These are phyloP conservation scores for Caenorhabditis elegans DNA, from an alignment of 1,140 invertebrate species.

Conservation along the genomic window DNA sequence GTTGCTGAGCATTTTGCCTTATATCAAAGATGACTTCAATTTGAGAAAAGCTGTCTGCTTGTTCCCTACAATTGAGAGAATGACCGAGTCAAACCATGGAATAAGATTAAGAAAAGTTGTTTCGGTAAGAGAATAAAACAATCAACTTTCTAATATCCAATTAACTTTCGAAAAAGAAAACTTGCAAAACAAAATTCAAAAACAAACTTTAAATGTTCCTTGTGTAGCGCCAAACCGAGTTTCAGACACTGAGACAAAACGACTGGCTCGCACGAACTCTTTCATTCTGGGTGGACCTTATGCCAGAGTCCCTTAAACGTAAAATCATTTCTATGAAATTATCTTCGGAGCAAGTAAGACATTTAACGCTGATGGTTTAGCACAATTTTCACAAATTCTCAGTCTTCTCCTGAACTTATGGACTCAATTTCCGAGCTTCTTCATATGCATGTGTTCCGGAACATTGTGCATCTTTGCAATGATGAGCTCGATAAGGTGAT, in stretches of 20 bases:
- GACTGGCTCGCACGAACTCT: slow-evolving; percentile 37
- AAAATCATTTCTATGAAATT: background rate
- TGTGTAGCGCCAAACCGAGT: too few relatives aligned
- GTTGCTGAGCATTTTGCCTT: slow-evolving; percentile 32
- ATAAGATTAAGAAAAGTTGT: slow-evolving; percentile 26
- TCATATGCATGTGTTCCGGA: slow-evolving; percentile 42
- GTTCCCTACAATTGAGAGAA: slow-evolving; percentile 43
- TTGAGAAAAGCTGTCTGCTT: slow-evolving; percentile 35
- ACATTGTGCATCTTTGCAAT: slow-evolving; percentile 46
- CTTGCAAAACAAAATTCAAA: too few relatives aligned
- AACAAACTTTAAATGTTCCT: too few relatives aligned
- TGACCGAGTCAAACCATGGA: slow-evolving; percentile 36
- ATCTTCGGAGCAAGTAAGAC: background rate
- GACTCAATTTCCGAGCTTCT: slow-evolving; percentile 39
- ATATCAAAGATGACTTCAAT: slow-evolving; percentile 45
- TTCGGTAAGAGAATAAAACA: background rate
- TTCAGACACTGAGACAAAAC: slow-evolving; percentile 36
- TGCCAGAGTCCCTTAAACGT: background rate
- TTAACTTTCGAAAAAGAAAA: too few relatives aligned
- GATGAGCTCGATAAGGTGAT: slow-evolving; percentile 43
- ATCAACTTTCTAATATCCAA: too few relatives aligned
- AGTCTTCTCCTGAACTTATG: background rate
- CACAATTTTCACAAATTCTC: background rate
- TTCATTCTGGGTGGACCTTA: slow-evolving; percentile 23
- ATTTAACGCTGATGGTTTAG: too few relatives aligned